phyloP scores from a whole-genome alignment of 2,113 vertebrate species.

The Cyphomyrus discorhynchus region DNA sequence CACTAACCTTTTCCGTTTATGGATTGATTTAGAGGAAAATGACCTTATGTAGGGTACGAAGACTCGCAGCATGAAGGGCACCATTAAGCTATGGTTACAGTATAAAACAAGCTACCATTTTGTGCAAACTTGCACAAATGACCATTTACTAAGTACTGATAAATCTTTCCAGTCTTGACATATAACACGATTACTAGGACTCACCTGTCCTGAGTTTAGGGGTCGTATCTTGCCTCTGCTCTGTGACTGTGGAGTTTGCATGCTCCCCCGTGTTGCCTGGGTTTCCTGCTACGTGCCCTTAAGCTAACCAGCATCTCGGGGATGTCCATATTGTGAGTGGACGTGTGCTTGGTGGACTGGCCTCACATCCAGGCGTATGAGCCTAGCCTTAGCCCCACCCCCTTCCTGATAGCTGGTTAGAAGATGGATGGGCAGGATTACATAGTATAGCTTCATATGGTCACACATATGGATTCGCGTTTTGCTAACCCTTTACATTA shows the following conservation, averaged over 20 bases:
- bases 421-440: not conserved
- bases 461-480: not conserved
- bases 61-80: slow-evolving; percentile 2
- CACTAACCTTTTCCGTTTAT: slow-evolving; percentile 14
- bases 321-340: not conserved
- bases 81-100: not conserved
- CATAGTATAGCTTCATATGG: not conserved
- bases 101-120: not conserved
- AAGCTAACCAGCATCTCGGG: not conserved
- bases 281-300: not conserved
- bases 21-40: slow-evolving; percentile 18
- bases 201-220: not conserved
- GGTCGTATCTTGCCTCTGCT: not conserved
- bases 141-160: not conserved
- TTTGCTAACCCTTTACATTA: not conserved
- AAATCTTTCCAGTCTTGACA: not conserved
- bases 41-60: not conserved
- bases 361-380: not conserved
- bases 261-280: not conserved
- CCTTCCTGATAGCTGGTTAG: not conserved
- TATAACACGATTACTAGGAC: not conserved
- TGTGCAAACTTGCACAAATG: not conserved
- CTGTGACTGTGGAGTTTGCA: not conserved
- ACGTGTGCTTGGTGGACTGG: not conserved
- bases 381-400: not conserved